Base-by-base conservation (phyloP, 2,113 vertebrate species). In the Dipodomys stephensi region DNA sequence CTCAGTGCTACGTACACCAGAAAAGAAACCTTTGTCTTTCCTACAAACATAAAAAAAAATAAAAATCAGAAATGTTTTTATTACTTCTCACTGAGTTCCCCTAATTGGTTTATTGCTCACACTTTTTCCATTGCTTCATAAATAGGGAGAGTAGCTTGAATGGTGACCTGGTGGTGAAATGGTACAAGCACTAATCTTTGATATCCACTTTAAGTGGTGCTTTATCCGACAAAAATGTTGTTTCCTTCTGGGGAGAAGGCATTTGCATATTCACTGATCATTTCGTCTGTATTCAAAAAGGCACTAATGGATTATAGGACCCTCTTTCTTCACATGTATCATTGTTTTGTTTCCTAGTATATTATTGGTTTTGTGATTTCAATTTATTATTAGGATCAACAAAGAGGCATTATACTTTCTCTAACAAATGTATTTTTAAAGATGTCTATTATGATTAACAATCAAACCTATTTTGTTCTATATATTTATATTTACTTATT, bases 211-310 rank as follows among this genome's bases (percentile, higher is more conserved):
- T 44, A 87, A 87, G 39, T 25, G 3, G 10, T 68, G 68, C 20
- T 83, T 91, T 80, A 82, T 90, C 49, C 53, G 25, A 93, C 81
- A 96, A 68, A 94, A 96, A 74, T 10, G 39, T 81, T 96, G 39
- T 81, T 96, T 92, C 35, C n/a, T 94, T 95, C 83, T 35, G 84
- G 64, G 67, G 3, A 90, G 10, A 1, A 4, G 7, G 8, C 62
- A 9, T 53, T 95, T 96, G 79, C 71, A 65, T 97, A 87, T 95
- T 95, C 96, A 81, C 76, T 90, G 84, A 74, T 90, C 53, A 57
- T 67, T 44, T 84, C 62, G 84, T 65, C 92, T 95, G 95, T 97
- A 93, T 94, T 96, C 83, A 57, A 27, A 9, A 87, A 96, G 68
- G 20, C 22, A 83, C 25, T 96, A 92, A 83, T 86, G 60, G 39